Conservation (phyloP, 2,797 vertebrate genomes). For the Echiichthys vipera region DNA sequence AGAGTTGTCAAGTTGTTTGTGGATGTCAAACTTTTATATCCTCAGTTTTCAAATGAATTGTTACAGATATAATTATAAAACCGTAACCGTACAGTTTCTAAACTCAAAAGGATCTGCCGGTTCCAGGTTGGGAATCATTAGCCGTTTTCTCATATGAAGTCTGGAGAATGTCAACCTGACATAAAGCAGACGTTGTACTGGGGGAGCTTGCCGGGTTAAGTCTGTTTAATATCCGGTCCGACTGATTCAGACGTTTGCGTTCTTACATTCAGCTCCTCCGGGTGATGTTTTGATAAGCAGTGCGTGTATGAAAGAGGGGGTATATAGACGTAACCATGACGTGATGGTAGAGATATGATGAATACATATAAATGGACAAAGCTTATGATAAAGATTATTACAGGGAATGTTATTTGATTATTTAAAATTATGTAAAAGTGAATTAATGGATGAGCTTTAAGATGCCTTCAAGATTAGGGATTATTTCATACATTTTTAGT, state of each 20-base stretch:
- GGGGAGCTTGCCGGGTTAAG: no score
- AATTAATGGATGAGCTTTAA: not conserved
- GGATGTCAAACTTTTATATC: not conserved
- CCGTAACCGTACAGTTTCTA: not conserved
- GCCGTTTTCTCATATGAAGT: no score
- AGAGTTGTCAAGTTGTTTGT: not conserved
- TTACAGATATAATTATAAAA: not conserved
- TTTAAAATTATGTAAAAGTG: not conserved
- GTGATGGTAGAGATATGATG: not conserved
- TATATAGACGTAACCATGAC: not conserved
- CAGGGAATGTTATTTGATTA: slow-evolving; percentile 7
- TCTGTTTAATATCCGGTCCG: no score
- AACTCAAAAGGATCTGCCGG: not conserved
- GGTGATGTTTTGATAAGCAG: no score
- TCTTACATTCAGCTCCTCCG: no score
- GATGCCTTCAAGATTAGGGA: not conserved
- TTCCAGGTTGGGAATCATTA: not conserved
- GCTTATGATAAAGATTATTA: not conserved
- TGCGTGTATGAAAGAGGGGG: no score
- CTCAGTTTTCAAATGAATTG: not conserved
- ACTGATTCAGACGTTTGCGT: no score
- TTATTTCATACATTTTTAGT: not conserved
- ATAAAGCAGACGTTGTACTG: no score
- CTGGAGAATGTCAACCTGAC: no score
- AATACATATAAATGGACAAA: not conserved